Base-by-base conservation (phyloP, 2,888 invertebrate genomes). In the Diploptera punctata region DNA sequence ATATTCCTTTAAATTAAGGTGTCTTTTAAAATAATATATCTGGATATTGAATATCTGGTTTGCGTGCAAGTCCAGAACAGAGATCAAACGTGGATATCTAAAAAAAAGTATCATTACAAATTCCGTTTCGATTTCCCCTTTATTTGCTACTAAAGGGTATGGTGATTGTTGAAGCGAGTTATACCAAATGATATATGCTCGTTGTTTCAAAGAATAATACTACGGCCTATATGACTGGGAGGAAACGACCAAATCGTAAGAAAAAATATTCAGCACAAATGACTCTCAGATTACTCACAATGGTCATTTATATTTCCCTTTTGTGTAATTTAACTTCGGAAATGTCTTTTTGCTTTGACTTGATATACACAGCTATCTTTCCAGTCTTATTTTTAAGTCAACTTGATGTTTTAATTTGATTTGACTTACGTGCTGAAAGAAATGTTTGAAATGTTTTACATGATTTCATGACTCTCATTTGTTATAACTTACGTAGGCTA, bases 41-140 rank as follows among this genome's bases (percentile, higher is more conserved):
- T 57, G 1, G 24, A 29, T 13, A 16, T 57, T 57, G 26, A 57
- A 57, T 57, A 57, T 18, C 57, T 16, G 26, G 29, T 29, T 29
- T 57, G 26, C 57, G 57, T 57, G 57, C 57, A 29, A 29, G 2
- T 26, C n/a, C 2, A 7, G 54, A 16, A 3, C 54, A 54, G 13
- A 57, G 57, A 57, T 57, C 57, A 57, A 57, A 57, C 29, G 29
- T 57, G 57, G 57, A 57, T 57, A 57, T 29, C 57, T 57, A 4
- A 57, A 33, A 57, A 57, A 57, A 57, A 57, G 29, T 13, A n/a
- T 57, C 57, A 57, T 57, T 57, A 57, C 26, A 57, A 57, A 57
- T 57, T 57, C 57, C 29, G 57, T 57, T 57, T 57, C 57, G 16
- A 57, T 57, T 31, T 57, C 16, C 57, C n/a, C 24, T 24, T 24